phyloP scores from a whole-genome alignment of 2,888 invertebrate genomes.

The Maniola hyperantus region DNA sequence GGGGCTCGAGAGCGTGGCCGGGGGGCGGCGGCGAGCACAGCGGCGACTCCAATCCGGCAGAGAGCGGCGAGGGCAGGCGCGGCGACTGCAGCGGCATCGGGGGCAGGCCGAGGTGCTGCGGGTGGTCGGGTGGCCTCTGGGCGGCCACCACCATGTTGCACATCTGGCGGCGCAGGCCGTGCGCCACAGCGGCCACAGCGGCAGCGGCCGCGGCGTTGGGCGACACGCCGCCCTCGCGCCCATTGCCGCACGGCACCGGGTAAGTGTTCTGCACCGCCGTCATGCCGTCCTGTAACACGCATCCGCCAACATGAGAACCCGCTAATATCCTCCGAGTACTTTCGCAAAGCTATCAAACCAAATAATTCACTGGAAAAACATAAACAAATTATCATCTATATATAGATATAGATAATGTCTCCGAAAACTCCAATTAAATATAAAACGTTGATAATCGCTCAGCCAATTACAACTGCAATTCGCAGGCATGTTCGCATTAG shows the following conservation, averaged over 20 bases:
- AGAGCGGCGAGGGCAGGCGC: constrained; percentile 80
- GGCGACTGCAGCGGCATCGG: constrained; percentile 69
- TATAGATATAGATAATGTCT: constrained; percentile 5
- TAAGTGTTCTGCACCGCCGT: constrained; percentile 77
- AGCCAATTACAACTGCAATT: constrained; percentile 46
- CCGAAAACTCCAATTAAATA: constrained; percentile 16
- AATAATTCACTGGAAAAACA: neutral
- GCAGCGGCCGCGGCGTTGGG: constrained; percentile 89
- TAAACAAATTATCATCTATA: constrained; percentile 5
- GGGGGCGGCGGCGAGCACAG: constrained; percentile 84
- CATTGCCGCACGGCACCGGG: constrained; percentile 81
- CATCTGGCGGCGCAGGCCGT: constrained; percentile 93
- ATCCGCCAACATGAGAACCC: constrained; percentile 39
- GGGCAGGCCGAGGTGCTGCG: constrained; percentile 76
- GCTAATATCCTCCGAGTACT: constrained; percentile 8
- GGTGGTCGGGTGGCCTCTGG: constrained; percentile 69
- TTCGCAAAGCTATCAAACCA: constrained; percentile 22
- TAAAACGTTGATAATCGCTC: constrained; percentile 38
- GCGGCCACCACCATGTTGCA: constrained; percentile 89
- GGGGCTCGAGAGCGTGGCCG: constrained; percentile 86
- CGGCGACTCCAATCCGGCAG: constrained; percentile 84
- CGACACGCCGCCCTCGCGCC: constrained; percentile 79
- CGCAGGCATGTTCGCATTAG: constrained; percentile 62
- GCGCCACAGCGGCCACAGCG: constrained; percentile 93
- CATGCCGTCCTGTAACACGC: constrained; percentile 84